Base-by-base conservation (phyloP, 2,113 vertebrate species). In the Oxygymnocypris stewartii region DNA sequence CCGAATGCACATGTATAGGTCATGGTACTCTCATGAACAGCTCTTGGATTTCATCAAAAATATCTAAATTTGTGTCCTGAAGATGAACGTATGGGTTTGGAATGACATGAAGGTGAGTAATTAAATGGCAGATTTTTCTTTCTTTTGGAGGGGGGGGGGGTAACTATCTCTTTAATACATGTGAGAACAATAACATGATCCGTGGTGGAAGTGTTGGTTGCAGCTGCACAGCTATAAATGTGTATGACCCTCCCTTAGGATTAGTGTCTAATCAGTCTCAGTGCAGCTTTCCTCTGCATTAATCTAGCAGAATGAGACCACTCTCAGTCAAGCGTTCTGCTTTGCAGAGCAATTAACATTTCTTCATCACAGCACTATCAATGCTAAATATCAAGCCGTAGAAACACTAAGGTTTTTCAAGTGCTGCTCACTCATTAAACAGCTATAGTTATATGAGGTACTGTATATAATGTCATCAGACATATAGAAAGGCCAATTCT, bases 261-360 rank as follows among this genome's bases (percentile, higher is more conserved):
- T 85, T 88, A 87, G 79, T 87, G 63, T 87, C 86, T 86, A 90
- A 89, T 89, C 89, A 90, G 84, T 71, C 47, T 54, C 76, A 47
- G 71, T 47, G 73, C 59, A 61, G 79, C n/a, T 71, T 63, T 54
- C 81, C 82, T 79, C 79, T 79, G 54, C 79, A 87, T 84, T 57
- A 82, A 74, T 76, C 49, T 40, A 49, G 42, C 37, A 84, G 75
- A 49, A 79, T 79, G 63, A 84, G 65, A 49, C 69, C 28, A 65
- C 44, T 40, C 76, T 47, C 61, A 73, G 77, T 35, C 51, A 78
- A 20, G n/a, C 51, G 51, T 63, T 35, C 28, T 76, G 47, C 63
- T 57, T 79, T 47, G 23, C 23, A 14, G 18, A 88, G 84, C 85
- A 59, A 63, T 82, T 83, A 81, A 85, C 47, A 28, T 65, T 42